Percentiles rank a stretch among this genome's conserved stretches.
These are phyloP conservation scores for Rhizoglyphus robini DNA, from an alignment of 1,140 invertebrate genomes.

Conservation along the genomic window DNA sequence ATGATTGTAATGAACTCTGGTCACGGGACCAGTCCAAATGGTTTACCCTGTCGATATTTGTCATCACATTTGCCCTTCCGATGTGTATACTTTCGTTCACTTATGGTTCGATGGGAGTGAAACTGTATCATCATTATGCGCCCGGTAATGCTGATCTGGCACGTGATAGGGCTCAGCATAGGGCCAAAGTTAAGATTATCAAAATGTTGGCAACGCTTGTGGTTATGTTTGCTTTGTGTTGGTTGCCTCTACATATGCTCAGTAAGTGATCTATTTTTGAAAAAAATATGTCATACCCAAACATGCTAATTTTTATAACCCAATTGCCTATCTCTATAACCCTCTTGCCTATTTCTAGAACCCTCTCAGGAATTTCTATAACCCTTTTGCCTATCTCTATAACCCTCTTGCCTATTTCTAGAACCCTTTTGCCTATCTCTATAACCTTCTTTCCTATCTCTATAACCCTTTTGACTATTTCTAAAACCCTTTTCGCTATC, in stretches of 20 bases:
- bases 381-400: no score
- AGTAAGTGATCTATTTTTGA: background rate
- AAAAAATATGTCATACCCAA: no score
- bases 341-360: no score
- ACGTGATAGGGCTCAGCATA: conserved; percentile 34
- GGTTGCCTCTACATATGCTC: conserved; percentile 38
- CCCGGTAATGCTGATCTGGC: conserved; percentile 40
- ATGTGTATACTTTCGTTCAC: conserved; percentile 38
- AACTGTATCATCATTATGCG: conserved; percentile 37
- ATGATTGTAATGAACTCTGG: conserved; percentile 35
- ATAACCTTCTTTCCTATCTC: no score
- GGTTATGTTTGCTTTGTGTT: conserved; percentile 41
- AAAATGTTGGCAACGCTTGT: conserved; percentile 45
- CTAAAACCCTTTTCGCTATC: no score
- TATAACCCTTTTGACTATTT: no score
- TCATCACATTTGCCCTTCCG: conserved; percentile 40
- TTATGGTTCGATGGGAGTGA: conserved; percentile 35
- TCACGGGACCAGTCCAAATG: conserved; percentile 14
- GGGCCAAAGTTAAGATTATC: conserved; percentile 42
- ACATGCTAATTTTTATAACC: no score
- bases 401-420: no score
- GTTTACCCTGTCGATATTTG: conserved; percentile 37
- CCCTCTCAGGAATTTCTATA: no score
- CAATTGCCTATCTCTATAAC: no score
- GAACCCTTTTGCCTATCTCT: no score